Percentiles rank a stretch among this genome's conserved stretches.
phyloP scores from a whole-genome alignment of 2,113 vertebrate species.

The Passer montanus region DNA sequence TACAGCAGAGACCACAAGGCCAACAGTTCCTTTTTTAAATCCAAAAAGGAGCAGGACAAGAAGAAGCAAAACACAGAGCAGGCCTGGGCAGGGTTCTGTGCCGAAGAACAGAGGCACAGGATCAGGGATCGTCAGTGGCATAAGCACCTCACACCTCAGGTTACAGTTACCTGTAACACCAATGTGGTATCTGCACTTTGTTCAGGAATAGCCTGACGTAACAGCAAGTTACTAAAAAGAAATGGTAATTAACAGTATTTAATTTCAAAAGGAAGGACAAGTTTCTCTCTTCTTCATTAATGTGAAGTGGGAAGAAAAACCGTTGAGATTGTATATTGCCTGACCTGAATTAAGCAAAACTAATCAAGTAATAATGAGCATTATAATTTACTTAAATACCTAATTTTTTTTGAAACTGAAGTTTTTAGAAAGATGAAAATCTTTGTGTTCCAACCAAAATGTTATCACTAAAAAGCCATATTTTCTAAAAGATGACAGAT shows the following conservation, averaged over 20 bases:
- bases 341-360: not conserved
- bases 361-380: not conserved
- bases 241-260: not conserved
- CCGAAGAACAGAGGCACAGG: rapidly evolving
- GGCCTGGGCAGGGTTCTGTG: not conserved
- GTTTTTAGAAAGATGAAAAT: not conserved
- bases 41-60: not conserved
- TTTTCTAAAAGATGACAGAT: not conserved
- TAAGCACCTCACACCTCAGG: not conserved
- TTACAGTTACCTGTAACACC: not conserved
- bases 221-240: not conserved
- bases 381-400: not conserved
- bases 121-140: not conserved
- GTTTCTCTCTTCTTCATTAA: not conserved
- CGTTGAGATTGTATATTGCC: not conserved
- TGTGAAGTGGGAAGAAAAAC: not conserved
- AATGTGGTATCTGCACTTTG: not conserved
- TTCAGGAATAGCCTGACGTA: not conserved
- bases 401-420: not conserved
- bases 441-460: not conserved
- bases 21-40: not conserved
- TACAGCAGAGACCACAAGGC: not conserved
- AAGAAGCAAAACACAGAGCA: not conserved
- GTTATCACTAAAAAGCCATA: not conserved
- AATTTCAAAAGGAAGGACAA: not conserved